These are phyloP conservation scores for Calosoma granatense DNA, from an alignment of 1,140 invertebrate species.

Conservation along the genomic window DNA sequence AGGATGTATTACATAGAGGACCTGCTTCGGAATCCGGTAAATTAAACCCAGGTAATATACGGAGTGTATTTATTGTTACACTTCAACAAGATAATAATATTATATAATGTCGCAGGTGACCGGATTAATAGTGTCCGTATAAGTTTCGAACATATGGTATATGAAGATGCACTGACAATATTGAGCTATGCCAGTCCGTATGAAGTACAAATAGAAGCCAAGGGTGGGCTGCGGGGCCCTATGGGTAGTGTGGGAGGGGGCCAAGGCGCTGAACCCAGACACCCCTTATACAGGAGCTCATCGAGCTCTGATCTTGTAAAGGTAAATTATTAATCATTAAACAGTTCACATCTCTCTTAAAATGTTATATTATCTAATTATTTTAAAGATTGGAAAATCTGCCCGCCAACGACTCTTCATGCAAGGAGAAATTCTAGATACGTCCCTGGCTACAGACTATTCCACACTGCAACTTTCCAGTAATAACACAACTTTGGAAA, in stretches of 20 bases:
- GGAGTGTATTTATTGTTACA: slow-evolving; percentile 11
- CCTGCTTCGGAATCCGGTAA: slow-evolving; percentile 76
- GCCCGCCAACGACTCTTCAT: slow-evolving; percentile 37
- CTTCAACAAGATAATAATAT: not conserved
- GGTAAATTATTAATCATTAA: slow-evolving; percentile 26
- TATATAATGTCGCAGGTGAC: slow-evolving; percentile 53
- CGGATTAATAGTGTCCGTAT: slow-evolving; percentile 76
- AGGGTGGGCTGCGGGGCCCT: slow-evolving; percentile 24
- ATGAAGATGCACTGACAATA: slow-evolving; percentile 82
- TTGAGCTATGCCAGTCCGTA: slow-evolving; percentile 88
- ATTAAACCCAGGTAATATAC: slow-evolving; percentile 70
- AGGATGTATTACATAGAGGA: slow-evolving; percentile 74
- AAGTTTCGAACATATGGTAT: slow-evolving; percentile 77
- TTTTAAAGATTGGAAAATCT: slow-evolving; percentile 34
- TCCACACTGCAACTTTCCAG: slow-evolving; percentile 37
- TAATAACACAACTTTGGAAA: slow-evolving; percentile 27
- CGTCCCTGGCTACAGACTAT: slow-evolving; percentile 35
- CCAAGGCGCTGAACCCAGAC: slow-evolving; percentile 20
- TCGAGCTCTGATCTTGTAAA: slow-evolving; percentile 40
- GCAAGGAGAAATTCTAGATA: slow-evolving; percentile 32
- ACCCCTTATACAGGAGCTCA: slow-evolving; percentile 32
- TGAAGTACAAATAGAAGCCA: slow-evolving; percentile 62
- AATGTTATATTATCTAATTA: slow-evolving; percentile 11
- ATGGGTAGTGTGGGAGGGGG: slow-evolving; percentile 19
- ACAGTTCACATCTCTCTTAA: too few relatives aligned